Evolutionary conservation across 2,888 invertebrate species (phyloP).

Genomic region (Brenthis ino): DNA sequence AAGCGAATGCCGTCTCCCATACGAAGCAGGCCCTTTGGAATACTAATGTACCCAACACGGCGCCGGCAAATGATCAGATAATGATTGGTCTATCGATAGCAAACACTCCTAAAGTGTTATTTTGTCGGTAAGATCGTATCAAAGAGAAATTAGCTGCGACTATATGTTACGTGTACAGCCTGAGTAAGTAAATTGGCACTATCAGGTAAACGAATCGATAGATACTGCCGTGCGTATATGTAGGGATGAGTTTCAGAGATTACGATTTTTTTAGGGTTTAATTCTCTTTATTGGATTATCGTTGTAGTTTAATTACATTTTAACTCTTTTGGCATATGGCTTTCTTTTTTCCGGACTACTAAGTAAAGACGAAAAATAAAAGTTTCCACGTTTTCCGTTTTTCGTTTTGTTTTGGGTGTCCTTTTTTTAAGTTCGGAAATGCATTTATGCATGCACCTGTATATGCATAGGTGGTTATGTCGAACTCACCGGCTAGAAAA

Average conservation of each 20-base stretch:
- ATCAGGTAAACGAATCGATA: neutral
- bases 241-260: neutral
- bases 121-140: slow-evolving; percentile 20
- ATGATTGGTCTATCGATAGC: slow-evolving; percentile 25
- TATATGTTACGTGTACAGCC: slow-evolving; percentile 16
- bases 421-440: neutral
- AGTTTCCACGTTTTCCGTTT: too few relatives aligned
- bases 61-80: slow-evolving; percentile 34
- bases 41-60: slow-evolving; percentile 32
- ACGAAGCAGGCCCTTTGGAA: slow-evolving; percentile 26
- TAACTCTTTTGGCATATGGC: neutral
- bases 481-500: too few relatives aligned
- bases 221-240: neutral
- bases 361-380: too few relatives aligned
- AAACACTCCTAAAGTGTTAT: slow-evolving; percentile 20
- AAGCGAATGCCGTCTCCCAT: slow-evolving; percentile 34
- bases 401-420: too few relatives aligned
- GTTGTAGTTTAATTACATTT: neutral
- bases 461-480: too few relatives aligned
- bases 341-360: too few relatives aligned
- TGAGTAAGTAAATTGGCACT: slow-evolving; percentile 3
- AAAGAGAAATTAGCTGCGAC: slow-evolving; percentile 18
- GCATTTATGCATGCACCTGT: too few relatives aligned
- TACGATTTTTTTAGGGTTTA: neutral
- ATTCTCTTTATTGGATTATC: neutral